Evolutionary conservation across 2,888 invertebrate species (phyloP).

Genomic region (Parnassius mnemosyne): DNA sequence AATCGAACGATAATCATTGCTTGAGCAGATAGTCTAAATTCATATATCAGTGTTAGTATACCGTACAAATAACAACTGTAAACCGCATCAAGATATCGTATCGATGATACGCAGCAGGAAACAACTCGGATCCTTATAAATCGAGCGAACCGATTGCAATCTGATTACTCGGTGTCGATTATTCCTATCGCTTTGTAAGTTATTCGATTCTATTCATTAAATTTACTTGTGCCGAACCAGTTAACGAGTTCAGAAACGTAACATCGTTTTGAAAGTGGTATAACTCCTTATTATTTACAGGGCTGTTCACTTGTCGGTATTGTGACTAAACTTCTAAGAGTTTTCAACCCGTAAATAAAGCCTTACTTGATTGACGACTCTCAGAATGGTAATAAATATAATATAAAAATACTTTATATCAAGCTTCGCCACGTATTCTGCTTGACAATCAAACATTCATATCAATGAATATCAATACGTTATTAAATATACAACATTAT

Average conservation of each 20-base stretch:
- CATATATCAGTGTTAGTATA: constrained; percentile 30
- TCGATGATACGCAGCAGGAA: constrained; percentile 49
- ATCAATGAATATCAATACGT: no score
- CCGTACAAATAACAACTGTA: constrained; percentile 41
- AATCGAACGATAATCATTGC: no score
- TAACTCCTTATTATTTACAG: constrained; percentile 32
- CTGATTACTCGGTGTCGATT: constrained; percentile 76
- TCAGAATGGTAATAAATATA: no score
- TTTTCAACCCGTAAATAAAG: no score
- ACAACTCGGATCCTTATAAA: constrained; percentile 70
- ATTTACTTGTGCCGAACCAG: constrained; percentile 59
- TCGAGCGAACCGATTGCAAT: constrained; percentile 68
- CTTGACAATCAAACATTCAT: no score
- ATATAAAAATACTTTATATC: no score
- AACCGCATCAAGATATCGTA: constrained; percentile 37
- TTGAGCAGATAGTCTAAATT: neutral
- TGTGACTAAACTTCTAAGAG: no score
- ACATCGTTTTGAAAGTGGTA: constrained; percentile 62
- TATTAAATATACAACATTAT: no score
- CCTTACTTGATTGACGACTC: no score
- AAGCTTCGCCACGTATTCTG: no score
- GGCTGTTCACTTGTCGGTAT: constrained; percentile 12
- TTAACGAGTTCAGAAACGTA: constrained; percentile 68
- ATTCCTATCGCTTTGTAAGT: constrained; percentile 73
- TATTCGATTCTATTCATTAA: constrained; percentile 76